Conservation (phyloP, 1,140 invertebrate genomes). For the Drosophila kepulauana region DNA sequence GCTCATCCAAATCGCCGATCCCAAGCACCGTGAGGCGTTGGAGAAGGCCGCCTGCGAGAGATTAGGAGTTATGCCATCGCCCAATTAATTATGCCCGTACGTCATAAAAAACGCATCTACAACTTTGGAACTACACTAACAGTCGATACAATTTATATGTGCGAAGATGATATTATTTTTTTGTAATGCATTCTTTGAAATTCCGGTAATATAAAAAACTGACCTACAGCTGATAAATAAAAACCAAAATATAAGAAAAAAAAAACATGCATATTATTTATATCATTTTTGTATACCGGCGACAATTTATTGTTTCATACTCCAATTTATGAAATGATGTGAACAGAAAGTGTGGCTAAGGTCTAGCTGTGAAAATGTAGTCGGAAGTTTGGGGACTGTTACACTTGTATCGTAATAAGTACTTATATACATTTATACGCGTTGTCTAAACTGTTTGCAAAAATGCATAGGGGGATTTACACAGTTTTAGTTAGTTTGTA, state of each 20-base stretch:
- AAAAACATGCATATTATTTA: slow-evolving; percentile 6
- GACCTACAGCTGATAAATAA: slow-evolving; percentile 13
- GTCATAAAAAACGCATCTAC: not conserved
- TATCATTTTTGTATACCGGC: slow-evolving; percentile 39
- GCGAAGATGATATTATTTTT: slow-evolving; percentile 9
- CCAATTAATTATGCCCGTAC: slow-evolving; percentile 24
- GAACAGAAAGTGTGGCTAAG: slow-evolving; percentile 35
- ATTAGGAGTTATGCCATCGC: slow-evolving; percentile 93
- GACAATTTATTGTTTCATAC: slow-evolving; percentile 73
- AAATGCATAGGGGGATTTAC: slow-evolving; percentile 1
- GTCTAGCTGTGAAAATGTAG: slow-evolving; percentile 19
- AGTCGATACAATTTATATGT: not conserved
- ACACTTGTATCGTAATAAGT: slow-evolving; percentile 37
- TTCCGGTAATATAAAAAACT: not conserved
- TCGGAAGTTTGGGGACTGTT: slow-evolving; percentile 28
- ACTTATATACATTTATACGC: slow-evolving; percentile 69
- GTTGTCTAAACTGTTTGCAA: slow-evolving; percentile 1
- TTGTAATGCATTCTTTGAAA: slow-evolving; percentile 13
- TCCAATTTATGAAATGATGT: slow-evolving; percentile 52
- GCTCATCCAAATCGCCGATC: slow-evolving; percentile 95
- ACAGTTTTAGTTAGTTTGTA: slow-evolving; percentile 1
- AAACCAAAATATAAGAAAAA: slow-evolving; percentile 13
- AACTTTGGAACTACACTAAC: slow-evolving; percentile 1
- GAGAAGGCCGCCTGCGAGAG: slow-evolving; percentile 96
- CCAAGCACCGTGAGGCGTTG: slow-evolving; percentile 93